Percentiles rank a stretch among this genome's conserved stretches.
Evolutionary conservation across 2,888 invertebrate species (phyloP).

Genomic region (Meta bourneti): DNA sequence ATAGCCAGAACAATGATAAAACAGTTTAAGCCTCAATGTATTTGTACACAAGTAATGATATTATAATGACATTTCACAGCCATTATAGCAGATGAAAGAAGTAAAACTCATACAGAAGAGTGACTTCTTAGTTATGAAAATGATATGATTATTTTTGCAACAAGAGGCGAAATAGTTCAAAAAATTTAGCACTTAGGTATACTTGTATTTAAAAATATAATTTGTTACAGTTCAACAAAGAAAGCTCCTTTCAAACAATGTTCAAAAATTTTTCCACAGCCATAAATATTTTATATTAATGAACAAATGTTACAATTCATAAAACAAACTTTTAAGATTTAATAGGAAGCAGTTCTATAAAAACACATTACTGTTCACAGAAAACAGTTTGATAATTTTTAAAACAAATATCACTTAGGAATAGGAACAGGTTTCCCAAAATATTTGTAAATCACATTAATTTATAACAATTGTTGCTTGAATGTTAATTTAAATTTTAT

Average conservation of each 20-base stretch:
- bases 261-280: not conserved
- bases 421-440: not conserved
- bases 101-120: not conserved
- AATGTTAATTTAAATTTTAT: not conserved
- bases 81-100: not conserved
- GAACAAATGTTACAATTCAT: not conserved
- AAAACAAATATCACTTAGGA: not conserved
- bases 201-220: constrained; percentile 55
- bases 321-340: not conserved
- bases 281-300: not conserved
- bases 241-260: constrained; percentile 38
- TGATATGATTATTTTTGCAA: constrained; percentile 11
- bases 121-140: constrained; percentile 6
- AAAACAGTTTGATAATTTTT: not conserved
- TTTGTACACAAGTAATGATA: constrained; percentile 5
- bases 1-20: not conserved
- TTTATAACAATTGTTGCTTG: not conserved
- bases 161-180: constrained; percentile 44
- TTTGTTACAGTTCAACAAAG: constrained; percentile 44
- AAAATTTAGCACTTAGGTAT: constrained; percentile 31
- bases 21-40: constrained; percentile 8
- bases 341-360: not conserved
- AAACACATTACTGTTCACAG: not conserved
- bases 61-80: not conserved
- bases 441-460: not conserved